Conservation (phyloP, 92 coral and sea anemone species). For the Diadumene lineata region DNA sequence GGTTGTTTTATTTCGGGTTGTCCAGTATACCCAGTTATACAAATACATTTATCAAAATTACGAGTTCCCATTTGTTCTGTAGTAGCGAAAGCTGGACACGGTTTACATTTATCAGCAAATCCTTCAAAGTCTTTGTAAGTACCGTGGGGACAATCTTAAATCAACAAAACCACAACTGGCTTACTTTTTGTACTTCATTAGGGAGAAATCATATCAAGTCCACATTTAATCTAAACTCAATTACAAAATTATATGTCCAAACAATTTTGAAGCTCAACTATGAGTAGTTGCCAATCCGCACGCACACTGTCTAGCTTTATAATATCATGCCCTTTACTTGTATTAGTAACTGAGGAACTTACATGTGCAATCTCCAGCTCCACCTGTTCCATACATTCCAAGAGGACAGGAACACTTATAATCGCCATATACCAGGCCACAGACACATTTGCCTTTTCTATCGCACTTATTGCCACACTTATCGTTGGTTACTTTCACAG, state of each 20-base stretch:
- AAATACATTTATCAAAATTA: constrained; percentile 7
- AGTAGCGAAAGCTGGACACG: constrained; percentile 60
- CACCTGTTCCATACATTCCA: constrained; percentile 67
- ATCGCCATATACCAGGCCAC: constrained; percentile 80
- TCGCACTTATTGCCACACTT: constrained; percentile 60
- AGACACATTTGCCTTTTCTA: constrained; percentile 45
- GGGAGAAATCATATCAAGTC: no score
- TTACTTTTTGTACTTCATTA: no score
- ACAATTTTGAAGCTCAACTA: no score
- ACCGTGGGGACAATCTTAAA: constrained; percentile 60
- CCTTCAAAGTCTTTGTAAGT: constrained; percentile 65
- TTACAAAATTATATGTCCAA: no score
- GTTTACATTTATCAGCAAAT: constrained; percentile 47
- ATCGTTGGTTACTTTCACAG: constrained; percentile 22
- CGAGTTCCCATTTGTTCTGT: neutral
- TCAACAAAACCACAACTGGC: no score
- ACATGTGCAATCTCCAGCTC: constrained; percentile 45
- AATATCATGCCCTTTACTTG: no score
- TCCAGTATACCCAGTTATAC: constrained; percentile 46
- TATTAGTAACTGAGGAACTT: neutral
- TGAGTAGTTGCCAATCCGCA: no score
- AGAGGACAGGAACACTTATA: constrained; percentile 71
- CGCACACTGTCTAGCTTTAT: no score
- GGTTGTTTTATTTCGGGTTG: constrained; percentile 11
- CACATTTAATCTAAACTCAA: no score